Conservation (phyloP, 2,113 vertebrate genomes). For the Panthera leo region DNA sequence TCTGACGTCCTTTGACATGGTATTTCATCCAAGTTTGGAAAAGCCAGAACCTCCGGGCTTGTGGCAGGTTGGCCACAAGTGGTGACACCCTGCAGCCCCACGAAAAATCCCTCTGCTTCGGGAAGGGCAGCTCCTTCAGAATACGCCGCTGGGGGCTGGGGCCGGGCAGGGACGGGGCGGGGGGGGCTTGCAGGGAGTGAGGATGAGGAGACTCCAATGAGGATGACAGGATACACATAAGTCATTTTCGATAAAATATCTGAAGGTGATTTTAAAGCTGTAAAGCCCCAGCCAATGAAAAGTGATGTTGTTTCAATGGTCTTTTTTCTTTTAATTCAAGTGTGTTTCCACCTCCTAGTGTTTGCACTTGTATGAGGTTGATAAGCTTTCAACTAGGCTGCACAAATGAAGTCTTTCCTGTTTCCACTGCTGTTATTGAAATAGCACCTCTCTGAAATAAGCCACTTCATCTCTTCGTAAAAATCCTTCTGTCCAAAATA, state of each 20-base stretch:
- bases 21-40: not conserved
- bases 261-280: not conserved
- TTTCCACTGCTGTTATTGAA: not conserved
- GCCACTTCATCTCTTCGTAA: constrained; percentile 10
- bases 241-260: not conserved
- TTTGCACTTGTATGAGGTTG: not conserved
- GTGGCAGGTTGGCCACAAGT: not conserved
- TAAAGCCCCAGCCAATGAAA: not conserved
- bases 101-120: not conserved
- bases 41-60: not conserved
- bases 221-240: not conserved
- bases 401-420: not conserved
- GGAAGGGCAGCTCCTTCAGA: not conserved
- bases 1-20: not conserved
- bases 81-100: not conserved
- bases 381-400: not conserved
- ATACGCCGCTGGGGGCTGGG: not conserved
- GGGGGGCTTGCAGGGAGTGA: not conserved
- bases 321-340: not conserved
- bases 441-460: constrained; percentile 46
- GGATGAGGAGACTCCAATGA: not conserved
- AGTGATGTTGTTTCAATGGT: not conserved
- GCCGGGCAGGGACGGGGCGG: too few species aligned
- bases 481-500: constrained; percentile 49
- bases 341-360: not conserved